Percentiles rank a stretch among this genome's conserved stretches.
phyloP scores from a whole-genome alignment of 2,797 vertebrate genomes.

The Platalea minor region DNA sequence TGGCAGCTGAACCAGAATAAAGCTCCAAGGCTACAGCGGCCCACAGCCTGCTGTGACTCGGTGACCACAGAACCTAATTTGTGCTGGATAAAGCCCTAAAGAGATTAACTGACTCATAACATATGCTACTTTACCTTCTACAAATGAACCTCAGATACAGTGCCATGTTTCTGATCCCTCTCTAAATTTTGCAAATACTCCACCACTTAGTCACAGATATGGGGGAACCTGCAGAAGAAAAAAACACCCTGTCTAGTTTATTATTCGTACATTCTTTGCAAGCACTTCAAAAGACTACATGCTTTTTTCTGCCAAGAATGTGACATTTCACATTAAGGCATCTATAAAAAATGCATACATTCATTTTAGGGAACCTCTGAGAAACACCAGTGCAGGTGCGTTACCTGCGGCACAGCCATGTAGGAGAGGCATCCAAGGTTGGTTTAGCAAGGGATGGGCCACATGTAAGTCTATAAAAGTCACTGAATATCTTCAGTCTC shows the following conservation, averaged over 20 bases:
- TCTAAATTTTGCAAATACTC: slow-evolving; percentile 31
- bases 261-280: neutral
- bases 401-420: neutral
- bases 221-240: neutral
- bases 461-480: neutral
- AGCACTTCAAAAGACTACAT: neutral
- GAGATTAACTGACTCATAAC: slow-evolving; percentile 61
- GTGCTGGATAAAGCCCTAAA: slow-evolving; percentile 55
- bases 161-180: slow-evolving; percentile 16
- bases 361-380: neutral
- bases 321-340: neutral
- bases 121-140: slow-evolving; percentile 57
- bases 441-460: neutral
- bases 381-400: neutral
- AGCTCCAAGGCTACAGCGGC: slow-evolving; percentile 35
- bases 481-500: neutral
- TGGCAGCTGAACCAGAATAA: slow-evolving; percentile 51
- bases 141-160: slow-evolving; percentile 24
- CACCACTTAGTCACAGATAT: slow-evolving; percentile 11
- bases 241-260: neutral
- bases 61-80: slow-evolving; percentile 52
- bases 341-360: neutral
- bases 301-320: slow-evolving; percentile 19
- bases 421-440: neutral
- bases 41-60: slow-evolving; percentile 42